Evolutionary conservation across 1,140 invertebrate species (phyloP).

Genomic region (Whitmania pigra): DNA sequence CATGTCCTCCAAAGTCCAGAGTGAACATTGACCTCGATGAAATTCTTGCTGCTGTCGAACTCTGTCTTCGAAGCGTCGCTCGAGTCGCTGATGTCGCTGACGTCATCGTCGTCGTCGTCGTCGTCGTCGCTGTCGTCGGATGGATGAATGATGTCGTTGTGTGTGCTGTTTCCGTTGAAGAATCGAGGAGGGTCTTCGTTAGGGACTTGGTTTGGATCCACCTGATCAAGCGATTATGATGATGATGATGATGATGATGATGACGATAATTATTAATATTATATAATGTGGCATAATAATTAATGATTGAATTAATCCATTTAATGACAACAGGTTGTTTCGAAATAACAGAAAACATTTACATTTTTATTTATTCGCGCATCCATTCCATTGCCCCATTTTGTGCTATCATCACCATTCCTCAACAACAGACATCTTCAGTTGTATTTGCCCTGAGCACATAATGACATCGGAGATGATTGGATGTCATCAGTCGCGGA

Average conservation of each 20-base stretch:
- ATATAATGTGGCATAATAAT: not conserved
- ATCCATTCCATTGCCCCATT: no score
- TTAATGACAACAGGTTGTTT: no score
- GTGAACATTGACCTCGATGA: constrained; percentile 7
- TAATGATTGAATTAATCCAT: not conserved
- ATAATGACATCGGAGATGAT: no score
- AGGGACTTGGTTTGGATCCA: not conserved
- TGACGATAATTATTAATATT: not conserved
- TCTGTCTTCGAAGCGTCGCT: not conserved
- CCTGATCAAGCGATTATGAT: not conserved
- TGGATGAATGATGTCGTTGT: not conserved
- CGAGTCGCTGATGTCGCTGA: constrained; percentile 2
- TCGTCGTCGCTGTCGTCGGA: not conserved
- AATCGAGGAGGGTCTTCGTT: not conserved
- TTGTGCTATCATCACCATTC: no score
- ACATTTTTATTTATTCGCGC: no score
- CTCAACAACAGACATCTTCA: no score
- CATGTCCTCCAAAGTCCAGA: constrained; percentile 17
- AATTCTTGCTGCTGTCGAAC: not conserved
- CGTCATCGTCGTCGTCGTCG: not conserved
- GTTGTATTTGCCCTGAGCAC: no score
- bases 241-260: not conserved
- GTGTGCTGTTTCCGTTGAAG: not conserved
- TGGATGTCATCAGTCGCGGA: no score
- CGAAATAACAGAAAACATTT: no score